A percentile compares a stretch with the other conserved stretches of the same genome.
Evolutionary conservation across 1,140 invertebrate species (phyloP).

Genomic region (Babylonia areolata): DNA sequence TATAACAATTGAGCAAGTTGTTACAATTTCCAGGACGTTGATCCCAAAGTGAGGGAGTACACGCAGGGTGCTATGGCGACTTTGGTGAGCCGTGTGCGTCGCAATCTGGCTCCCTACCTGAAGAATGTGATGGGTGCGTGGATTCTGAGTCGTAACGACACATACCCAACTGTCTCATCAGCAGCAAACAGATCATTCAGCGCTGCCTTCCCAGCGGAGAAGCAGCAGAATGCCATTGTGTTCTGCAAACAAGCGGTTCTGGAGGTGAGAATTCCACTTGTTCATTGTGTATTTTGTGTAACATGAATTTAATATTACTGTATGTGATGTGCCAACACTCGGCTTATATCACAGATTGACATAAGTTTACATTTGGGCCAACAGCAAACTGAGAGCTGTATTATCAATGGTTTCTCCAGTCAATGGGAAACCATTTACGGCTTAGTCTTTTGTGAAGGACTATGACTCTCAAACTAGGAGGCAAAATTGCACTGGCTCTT

Average conservation of each 20-base stretch:
- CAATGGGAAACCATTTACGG: too few relatives aligned
- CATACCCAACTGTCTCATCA: conserved; percentile 86
- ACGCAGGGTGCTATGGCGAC: conserved; percentile 79
- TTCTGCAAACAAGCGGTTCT: conserved; percentile 88
- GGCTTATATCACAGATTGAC: too few relatives aligned
- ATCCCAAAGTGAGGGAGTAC: conserved; percentile 87
- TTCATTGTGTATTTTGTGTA: too few relatives aligned
- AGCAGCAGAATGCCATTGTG: conserved; percentile 83
- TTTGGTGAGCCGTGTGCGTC: conserved; percentile 82
- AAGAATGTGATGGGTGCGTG: conserved; percentile 82
- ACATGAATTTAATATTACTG: too few relatives aligned
- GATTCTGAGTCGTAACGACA: conserved; percentile 87
- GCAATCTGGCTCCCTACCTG: conserved; percentile 86
- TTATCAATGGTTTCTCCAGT: too few relatives aligned
- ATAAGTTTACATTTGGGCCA: too few relatives aligned
- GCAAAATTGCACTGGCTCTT: too few relatives aligned
- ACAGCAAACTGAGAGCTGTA: too few relatives aligned
- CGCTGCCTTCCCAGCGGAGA: conserved; percentile 84
- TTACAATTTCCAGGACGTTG: conserved; percentile 81
- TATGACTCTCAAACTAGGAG: too few relatives aligned
- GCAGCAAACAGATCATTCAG: conserved; percentile 83
- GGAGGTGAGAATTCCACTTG: conserved; percentile 63
- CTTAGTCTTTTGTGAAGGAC: too few relatives aligned
- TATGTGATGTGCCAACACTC: too few relatives aligned
- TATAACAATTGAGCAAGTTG: too few relatives aligned